Conservation (phyloP, 2,797 vertebrate genomes). For the Scolopax rusticola region DNA sequence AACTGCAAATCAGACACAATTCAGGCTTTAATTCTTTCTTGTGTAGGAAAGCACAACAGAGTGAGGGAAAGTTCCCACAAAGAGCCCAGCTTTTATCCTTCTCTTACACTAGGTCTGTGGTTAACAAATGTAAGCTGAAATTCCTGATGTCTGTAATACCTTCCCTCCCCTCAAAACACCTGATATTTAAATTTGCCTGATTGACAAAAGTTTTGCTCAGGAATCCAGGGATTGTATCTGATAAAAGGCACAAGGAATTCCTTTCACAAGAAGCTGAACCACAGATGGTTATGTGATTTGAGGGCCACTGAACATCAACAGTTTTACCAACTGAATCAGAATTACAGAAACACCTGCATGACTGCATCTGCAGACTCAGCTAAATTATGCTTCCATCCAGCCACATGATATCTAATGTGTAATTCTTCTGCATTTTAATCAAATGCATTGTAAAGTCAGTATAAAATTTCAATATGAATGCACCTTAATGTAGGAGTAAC, state of each 20-base stretch:
- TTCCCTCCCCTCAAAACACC: background rate
- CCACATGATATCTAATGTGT: constrained; percentile 43
- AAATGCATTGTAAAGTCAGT: constrained; percentile 52
- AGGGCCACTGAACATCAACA: constrained; percentile 52
- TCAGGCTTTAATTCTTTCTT: background rate
- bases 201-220: constrained; percentile 18
- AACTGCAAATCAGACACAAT: background rate
- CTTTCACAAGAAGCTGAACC: constrained; percentile 54
- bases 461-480: constrained; percentile 66
- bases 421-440: constrained; percentile 67
- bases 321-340: constrained; percentile 48
- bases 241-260: constrained; percentile 48
- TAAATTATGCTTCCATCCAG: constrained; percentile 47
- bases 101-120: background rate
- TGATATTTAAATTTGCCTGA: background rate
- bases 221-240: background rate
- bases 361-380: constrained; percentile 72
- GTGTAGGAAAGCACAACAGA: background rate
- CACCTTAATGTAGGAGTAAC: constrained; percentile 63
- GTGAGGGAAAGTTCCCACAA: background rate
- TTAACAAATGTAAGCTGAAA: background rate
- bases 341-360: constrained; percentile 65
- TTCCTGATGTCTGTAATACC: background rate
- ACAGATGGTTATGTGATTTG: constrained; percentile 54
- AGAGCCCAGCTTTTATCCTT: background rate